A percentile compares a stretch with the other conserved stretches of the same genome.
phyloP scores from a whole-genome alignment of 2,888 invertebrate genomes.

The Eudemis profundana region DNA sequence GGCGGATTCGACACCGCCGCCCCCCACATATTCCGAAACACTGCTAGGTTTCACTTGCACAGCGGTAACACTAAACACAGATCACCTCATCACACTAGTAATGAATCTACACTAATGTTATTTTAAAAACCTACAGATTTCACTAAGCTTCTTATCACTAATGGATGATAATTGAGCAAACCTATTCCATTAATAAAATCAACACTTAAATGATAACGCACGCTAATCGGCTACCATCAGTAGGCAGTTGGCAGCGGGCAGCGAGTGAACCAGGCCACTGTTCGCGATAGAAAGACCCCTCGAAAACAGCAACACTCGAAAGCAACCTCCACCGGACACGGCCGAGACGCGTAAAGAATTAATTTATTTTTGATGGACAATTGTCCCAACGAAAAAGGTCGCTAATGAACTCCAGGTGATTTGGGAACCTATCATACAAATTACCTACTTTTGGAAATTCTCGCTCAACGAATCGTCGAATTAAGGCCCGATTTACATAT shows the following conservation, averaged over 20 bases:
- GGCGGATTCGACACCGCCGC: conserved; percentile 79
- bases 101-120: conserved; percentile 68
- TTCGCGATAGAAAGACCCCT: conserved; percentile 77
- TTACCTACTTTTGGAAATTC: conserved; percentile 54
- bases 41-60: conserved; percentile 64
- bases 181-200: conserved; percentile 65
- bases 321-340: conserved; percentile 81
- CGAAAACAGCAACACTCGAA: conserved; percentile 76
- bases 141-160: conserved; percentile 68
- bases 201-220: conserved; percentile 67
- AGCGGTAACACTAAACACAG: conserved; percentile 56
- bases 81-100: conserved; percentile 74
- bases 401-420: conserved; percentile 63
- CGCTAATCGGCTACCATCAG: conserved; percentile 61
- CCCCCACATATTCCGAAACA: conserved; percentile 76
- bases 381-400: conserved; percentile 75
- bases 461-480: conserved; percentile 50
- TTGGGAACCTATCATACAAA: conserved; percentile 54
- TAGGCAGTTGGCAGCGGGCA: conserved; percentile 54
- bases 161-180: conserved; percentile 70
- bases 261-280: conserved; percentile 76
- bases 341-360: conserved; percentile 79
- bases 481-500: conserved; percentile 44
- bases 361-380: conserved; percentile 78
- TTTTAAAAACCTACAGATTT: conserved; percentile 64